Percentiles rank a stretch among this genome's conserved stretches.
These are phyloP conservation scores for Planiliza haematocheilus DNA, from an alignment of 2,113 vertebrate genomes.

Conservation along the genomic window DNA sequence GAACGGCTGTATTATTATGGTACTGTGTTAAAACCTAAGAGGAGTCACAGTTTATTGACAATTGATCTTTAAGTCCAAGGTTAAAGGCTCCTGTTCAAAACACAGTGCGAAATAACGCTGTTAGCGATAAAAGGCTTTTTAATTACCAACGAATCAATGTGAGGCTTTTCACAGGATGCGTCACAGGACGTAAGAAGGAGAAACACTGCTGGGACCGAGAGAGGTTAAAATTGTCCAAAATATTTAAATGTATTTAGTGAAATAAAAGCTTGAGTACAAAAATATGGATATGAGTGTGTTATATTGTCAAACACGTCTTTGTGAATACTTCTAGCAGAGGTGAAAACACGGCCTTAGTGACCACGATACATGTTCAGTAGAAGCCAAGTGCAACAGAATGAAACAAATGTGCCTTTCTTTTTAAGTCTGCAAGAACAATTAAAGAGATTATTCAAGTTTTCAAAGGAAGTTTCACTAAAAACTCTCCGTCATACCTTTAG, in stretches of 20 bases:
- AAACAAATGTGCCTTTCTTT: conserved; percentile 67
- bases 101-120: conserved; percentile 35
- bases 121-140: conserved; percentile 54
- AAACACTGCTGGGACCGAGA: conserved; percentile 45
- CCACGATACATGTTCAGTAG: background rate
- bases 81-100: conserved; percentile 22
- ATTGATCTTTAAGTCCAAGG: conserved; percentile 47
- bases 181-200: background rate
- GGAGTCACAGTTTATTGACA: conserved; percentile 58
- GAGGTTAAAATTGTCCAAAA: conserved; percentile 3
- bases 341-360: conserved; percentile 16
- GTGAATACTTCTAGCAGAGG: conserved; percentile 41
- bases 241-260: conserved; percentile 9
- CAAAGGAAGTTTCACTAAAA: conserved; percentile 63
- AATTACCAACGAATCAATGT: conserved; percentile 36
- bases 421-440: conserved; percentile 48
- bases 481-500: conserved; percentile 56
- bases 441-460: conserved; percentile 78
- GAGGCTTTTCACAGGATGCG: conserved; percentile 6
- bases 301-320: conserved; percentile 39
- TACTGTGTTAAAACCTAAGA: conserved; percentile 36
- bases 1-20: conserved; percentile 26
- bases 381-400: conserved; percentile 52
- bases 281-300: conserved; percentile 6
- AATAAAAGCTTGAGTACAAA: conserved; percentile 31